These are phyloP conservation scores for Homarus americanus DNA, from an alignment of 1,140 invertebrate species.

Conservation along the genomic window DNA sequence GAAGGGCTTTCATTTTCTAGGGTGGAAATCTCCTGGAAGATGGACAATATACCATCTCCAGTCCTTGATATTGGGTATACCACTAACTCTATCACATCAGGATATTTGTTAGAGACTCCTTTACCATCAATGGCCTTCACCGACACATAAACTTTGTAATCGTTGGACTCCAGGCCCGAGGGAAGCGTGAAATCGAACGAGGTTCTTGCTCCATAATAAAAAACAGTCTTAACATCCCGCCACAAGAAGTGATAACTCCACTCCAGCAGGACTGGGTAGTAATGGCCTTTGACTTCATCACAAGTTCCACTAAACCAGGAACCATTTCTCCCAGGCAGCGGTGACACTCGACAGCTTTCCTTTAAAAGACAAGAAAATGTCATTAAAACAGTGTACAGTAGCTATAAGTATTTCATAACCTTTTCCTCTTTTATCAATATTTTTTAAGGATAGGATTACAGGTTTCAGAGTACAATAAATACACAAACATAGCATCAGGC, in stretches of 20 bases:
- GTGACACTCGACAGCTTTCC: constrained; percentile 51
- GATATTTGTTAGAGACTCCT: constrained; percentile 58
- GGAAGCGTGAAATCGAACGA: constrained; percentile 66
- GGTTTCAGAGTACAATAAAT: no score
- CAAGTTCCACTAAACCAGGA: constrained; percentile 56
- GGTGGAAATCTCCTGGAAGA: constrained; percentile 67
- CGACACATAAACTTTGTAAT: constrained; percentile 61
- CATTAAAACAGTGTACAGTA: background rate
- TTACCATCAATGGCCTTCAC: constrained; percentile 70
- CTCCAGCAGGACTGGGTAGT: constrained; percentile 53
- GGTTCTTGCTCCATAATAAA: constrained; percentile 66
- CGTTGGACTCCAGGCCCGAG: constrained; percentile 52
- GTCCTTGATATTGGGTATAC: constrained; percentile 54
- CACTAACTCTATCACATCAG: background rate
- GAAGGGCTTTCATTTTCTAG: constrained; percentile 65
- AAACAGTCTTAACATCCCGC: constrained; percentile 53
- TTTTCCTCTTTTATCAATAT: no score
- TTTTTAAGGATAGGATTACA: no score
- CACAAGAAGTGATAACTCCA: constrained; percentile 65
- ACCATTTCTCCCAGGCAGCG: constrained; percentile 14
- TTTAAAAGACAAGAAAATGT: constrained; percentile 8
- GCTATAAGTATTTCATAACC: no score
- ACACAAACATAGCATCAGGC: no score
- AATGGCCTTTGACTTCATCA: constrained; percentile 37
- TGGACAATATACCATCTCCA: constrained; percentile 57